A percentile compares a stretch with the other conserved stretches of the same genome.
phyloP scores from a whole-genome alignment of 2,888 invertebrate species.

The Shargacucullia verbasci region DNA sequence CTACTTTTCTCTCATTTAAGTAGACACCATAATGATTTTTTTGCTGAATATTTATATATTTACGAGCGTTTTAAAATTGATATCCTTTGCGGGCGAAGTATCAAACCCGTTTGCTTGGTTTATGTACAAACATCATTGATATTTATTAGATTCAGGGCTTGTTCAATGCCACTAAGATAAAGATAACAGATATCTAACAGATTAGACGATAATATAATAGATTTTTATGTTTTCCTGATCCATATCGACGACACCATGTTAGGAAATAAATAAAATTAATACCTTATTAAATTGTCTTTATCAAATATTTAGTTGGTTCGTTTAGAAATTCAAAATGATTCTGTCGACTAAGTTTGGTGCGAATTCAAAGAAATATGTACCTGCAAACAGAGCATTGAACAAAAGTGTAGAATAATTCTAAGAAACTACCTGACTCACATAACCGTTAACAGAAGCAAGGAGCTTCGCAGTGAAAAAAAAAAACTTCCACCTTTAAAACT shows the following conservation, averaged over 20 bases:
- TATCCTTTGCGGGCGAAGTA: conserved; percentile 40
- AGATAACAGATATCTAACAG: conserved; percentile 49
- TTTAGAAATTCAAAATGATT: not conserved
- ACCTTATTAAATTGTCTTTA: conserved; percentile 15
- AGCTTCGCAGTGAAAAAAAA: conserved; percentile 14
- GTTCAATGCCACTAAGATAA: conserved; percentile 48
- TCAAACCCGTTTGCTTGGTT: conserved; percentile 51
- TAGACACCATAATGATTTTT: conserved; percentile 38
- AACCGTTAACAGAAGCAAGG: conserved; percentile 27
- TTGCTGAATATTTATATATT: conserved; percentile 55
- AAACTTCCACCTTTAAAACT: conserved; percentile 24
- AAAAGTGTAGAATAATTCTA: conserved; percentile 25
- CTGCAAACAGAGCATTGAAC: conserved; percentile 4
- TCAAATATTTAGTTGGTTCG: too few relatives aligned
- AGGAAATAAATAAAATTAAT: conserved; percentile 30
- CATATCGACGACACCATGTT: conserved; percentile 24
- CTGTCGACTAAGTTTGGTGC: not conserved
- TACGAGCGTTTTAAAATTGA: conserved; percentile 55
- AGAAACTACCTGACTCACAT: conserved; percentile 43
- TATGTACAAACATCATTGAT: conserved; percentile 51
- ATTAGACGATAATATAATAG: conserved; percentile 38
- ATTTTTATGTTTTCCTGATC: conserved; percentile 34
- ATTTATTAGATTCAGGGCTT: conserved; percentile 54
- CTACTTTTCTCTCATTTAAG: conserved; percentile 39
- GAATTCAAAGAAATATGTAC: conserved; percentile 1